Conservation (phyloP, 2,113 vertebrate genomes). For the Parus major region DNA sequence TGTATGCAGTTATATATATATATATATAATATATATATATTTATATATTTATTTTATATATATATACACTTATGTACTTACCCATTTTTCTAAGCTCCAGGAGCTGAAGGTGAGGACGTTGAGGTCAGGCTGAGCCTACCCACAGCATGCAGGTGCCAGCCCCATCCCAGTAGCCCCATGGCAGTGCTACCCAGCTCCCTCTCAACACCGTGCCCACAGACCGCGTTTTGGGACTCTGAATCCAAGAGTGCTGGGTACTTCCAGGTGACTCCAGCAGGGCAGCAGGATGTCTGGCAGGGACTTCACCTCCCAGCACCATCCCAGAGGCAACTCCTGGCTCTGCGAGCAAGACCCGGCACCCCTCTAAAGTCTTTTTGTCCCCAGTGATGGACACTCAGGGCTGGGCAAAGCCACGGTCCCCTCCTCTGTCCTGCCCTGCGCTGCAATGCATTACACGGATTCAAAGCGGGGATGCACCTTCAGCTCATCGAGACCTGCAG, state of each 20-base stretch:
- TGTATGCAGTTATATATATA: not conserved
- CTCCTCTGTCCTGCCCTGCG: not conserved
- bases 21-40: too few relatives aligned
- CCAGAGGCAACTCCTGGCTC: not conserved
- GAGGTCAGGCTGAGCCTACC: not conserved
- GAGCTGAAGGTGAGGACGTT: not conserved
- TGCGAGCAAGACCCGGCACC: not conserved
- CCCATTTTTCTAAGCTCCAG: not conserved
- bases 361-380: not conserved
- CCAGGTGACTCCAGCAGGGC: too few relatives aligned
- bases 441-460: accelerated
- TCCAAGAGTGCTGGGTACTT: not conserved
- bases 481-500: accelerated
- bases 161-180: accelerated
- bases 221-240: accelerated
- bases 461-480: not conserved
- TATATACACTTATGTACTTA: not conserved
- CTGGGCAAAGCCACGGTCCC: not conserved
- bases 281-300: not conserved
- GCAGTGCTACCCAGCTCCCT: not conserved
- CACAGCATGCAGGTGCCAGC: not conserved
- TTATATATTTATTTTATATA: too few relatives aligned
- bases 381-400: not conserved
- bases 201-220: accelerated
- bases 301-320: not conserved